These are phyloP conservation scores for Tadarida brasiliensis DNA, from an alignment of 2,797 vertebrate genomes.

Conservation along the genomic window DNA sequence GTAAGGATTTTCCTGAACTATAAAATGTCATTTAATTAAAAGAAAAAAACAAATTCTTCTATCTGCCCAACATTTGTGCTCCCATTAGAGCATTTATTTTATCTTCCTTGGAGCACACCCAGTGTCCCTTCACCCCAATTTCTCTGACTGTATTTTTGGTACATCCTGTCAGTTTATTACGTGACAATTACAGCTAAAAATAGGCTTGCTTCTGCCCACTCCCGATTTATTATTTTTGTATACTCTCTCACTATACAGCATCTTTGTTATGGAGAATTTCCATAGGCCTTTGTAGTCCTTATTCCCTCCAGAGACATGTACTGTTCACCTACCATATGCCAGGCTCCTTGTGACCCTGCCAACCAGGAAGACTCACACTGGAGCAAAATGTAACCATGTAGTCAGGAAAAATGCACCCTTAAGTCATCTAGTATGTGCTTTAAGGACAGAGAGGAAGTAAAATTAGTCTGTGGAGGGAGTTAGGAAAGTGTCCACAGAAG, in stretches of 20 bases:
- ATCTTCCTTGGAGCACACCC: neutral
- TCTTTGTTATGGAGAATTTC: conserved; percentile 28
- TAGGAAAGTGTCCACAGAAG: neutral
- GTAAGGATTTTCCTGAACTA: conserved; percentile 31
- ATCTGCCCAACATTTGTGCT: neutral
- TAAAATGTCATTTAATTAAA: conserved; percentile 69
- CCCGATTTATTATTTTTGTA: conserved; percentile 54
- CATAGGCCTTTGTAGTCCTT: neutral
- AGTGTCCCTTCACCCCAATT: neutral
- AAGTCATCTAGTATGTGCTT: neutral
- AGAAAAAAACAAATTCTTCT: conserved; percentile 2
- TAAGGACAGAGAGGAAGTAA: conserved; percentile 21
- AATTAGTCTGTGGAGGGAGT: neutral
- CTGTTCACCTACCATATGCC: neutral
- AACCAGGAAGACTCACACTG: neutral
- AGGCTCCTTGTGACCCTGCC: neutral
- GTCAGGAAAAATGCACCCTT: neutral
- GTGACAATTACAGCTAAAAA: conserved; percentile 67
- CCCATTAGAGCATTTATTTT: neutral
- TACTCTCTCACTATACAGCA: neutral
- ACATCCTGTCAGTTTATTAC: conserved; percentile 45
- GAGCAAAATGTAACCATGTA: neutral
- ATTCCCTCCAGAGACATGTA: neutral
- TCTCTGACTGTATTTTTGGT: conserved; percentile 46
- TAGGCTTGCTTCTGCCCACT: conserved; percentile 42